Evolutionary conservation across 2,797 vertebrate genomes (phyloP), one percentile per base, ranked within the genome.

Genomic region (Aulostomus chinensis): DNA sequence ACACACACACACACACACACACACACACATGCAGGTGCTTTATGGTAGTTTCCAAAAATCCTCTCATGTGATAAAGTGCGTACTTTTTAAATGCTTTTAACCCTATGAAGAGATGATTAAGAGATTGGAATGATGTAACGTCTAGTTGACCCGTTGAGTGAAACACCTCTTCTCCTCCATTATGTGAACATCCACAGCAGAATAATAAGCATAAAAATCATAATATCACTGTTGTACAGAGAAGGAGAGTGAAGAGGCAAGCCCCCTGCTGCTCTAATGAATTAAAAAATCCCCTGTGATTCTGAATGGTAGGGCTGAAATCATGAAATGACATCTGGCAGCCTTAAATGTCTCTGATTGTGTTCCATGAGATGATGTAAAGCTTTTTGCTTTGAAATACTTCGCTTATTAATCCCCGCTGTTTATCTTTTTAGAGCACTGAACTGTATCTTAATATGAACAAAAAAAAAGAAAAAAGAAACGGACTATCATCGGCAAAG

Each of bases 111-210:
- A 84, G 87, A 85, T 32, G 58, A 75, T 88, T 83, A 86, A 80
- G 81, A 87, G 84, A 85, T 87, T 88, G 38, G 65, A 81, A 86
- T 76, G 76, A 86, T 86, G 80, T 69, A 83, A 84, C 84, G 86
- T 85, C 85, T 77, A 78, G 80, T 71, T 88, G 85, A 88, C 84
- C 85, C 56, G 61, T 65, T 66, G 59, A 58, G 48, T 71, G 48
- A 64, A 80, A 78, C 56, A 58, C 59, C 59, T 73, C 64, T 78
- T 62, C 61, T 67, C 32, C 58, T 66, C 78, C 78, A 86, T 88
- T 85, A 85, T 77, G 80, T 62, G 76, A 74, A 68, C 73, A 80
- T 79, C 60, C 56, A 48, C 76, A 62, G 73, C 46, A 59, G 67
- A 67, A 82, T 85, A 81, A 84, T 78, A 75, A 74, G 49, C 58